These are phyloP conservation scores for Enteromius argenteus DNA, from an alignment of 2,797 vertebrate genomes.

Conservation along the genomic window DNA sequence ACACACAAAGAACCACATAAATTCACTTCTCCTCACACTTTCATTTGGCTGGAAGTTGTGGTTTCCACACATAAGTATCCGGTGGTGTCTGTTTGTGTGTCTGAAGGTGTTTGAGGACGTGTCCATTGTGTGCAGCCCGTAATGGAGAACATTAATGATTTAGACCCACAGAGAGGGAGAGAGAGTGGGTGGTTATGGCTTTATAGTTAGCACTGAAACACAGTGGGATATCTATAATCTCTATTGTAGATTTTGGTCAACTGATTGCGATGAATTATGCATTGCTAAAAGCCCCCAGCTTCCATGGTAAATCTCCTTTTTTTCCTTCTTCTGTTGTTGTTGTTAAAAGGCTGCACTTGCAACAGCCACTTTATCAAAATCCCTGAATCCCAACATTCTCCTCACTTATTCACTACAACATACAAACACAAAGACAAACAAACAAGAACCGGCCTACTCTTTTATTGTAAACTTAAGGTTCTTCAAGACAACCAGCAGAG, in stretches of 20 bases:
- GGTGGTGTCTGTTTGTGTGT: slow-evolving; percentile 56
- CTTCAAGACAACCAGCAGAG: neutral
- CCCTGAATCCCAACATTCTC: slow-evolving; percentile 36
- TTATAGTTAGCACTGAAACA: slow-evolving; percentile 59
- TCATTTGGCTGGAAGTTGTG: slow-evolving; percentile 38
- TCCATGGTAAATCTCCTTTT: slow-evolving; percentile 47
- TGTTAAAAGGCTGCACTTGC: slow-evolving; percentile 58
- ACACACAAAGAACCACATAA: slow-evolving; percentile 8
- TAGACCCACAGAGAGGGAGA: slow-evolving; percentile 47
- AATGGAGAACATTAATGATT: slow-evolving; percentile 64
- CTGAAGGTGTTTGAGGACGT: slow-evolving; percentile 65
- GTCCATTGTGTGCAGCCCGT: slow-evolving; percentile 58
- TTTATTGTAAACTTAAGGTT: slow-evolving; percentile 7
- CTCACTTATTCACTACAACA: neutral
- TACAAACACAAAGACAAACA: slow-evolving; percentile 10
- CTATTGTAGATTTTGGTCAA: slow-evolving; percentile 66
- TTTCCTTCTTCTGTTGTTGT: slow-evolving; percentile 48
- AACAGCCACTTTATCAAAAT: slow-evolving; percentile 44
- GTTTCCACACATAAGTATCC: slow-evolving; percentile 54
- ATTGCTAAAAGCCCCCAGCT: slow-evolving; percentile 65
- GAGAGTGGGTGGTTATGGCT: slow-evolving; percentile 56
- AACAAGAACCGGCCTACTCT: neutral
- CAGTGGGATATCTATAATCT: slow-evolving; percentile 59
- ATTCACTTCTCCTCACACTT: slow-evolving; percentile 33
- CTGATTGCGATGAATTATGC: slow-evolving; percentile 66